Conservation (phyloP, 2,797 vertebrate species). For the Myotis findleyi region DNA sequence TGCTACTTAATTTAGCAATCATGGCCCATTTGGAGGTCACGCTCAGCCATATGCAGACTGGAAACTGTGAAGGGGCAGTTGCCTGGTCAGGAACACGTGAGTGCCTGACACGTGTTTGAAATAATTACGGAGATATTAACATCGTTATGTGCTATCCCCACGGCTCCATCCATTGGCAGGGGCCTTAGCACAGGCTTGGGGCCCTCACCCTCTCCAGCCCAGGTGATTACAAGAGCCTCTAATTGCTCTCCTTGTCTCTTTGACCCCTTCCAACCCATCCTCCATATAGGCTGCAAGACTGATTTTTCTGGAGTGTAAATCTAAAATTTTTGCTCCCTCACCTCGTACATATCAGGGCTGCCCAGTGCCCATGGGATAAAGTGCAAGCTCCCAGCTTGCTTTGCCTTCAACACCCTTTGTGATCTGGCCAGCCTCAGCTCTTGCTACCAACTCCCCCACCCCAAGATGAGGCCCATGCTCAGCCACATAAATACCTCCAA, state of each 20-base stretch:
- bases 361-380: background rate
- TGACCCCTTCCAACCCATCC: background rate
- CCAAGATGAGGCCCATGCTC: background rate
- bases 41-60: background rate
- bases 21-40: conserved; percentile 56
- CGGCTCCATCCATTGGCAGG: background rate
- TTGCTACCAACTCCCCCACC: background rate
- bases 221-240: background rate
- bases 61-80: background rate
- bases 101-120: background rate
- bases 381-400: background rate
- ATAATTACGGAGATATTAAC: background rate
- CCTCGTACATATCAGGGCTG: background rate
- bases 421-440: background rate
- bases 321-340: background rate
- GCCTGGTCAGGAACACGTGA: background rate
- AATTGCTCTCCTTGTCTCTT: background rate
- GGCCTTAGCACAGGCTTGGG: background rate
- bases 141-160: background rate
- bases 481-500: background rate
- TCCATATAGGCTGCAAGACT: background rate
- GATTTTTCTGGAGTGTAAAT: background rate
- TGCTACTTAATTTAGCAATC: conserved; percentile 68
- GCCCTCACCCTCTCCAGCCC: background rate
- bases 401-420: background rate